These are phyloP conservation scores for Hydrozoanthus tunicans DNA, from an alignment of 64 coral and sea anemone species.

Conservation along the genomic window DNA sequence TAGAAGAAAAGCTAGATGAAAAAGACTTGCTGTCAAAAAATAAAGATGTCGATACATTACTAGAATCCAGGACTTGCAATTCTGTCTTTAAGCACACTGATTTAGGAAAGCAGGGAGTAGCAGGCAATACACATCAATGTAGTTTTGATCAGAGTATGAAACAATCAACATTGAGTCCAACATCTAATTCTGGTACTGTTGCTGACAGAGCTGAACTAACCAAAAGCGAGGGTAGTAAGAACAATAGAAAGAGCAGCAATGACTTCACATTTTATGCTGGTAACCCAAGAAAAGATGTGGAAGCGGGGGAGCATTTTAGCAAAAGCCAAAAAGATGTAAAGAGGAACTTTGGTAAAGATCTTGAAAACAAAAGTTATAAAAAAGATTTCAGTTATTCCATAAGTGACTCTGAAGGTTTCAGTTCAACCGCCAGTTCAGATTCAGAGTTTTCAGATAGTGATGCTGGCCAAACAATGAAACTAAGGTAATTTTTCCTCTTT, in stretches of 20 bases:
- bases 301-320: too few relatives aligned
- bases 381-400: not conserved
- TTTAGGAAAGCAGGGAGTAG: not conserved
- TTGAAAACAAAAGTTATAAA: not conserved
- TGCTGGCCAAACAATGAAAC: slow-evolving; percentile 12
- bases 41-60: not conserved
- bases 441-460: slow-evolving; percentile 57
- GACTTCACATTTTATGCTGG: not conserved
- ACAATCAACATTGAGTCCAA: not conserved
- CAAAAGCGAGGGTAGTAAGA: not conserved
- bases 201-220: not conserved
- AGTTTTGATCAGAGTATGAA: not conserved
- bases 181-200: not conserved
- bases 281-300: not conserved
- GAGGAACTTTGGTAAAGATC: not conserved
- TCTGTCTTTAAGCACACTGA: not conserved
- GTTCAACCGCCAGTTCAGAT: slow-evolving; percentile 45
- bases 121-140: not conserved
- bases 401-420: slow-evolving; percentile 43
- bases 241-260: not conserved
- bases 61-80: not conserved
- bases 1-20: not conserved
- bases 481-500: slow-evolving; percentile 3
- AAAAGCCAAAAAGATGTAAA: not conserved
- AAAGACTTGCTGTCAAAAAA: not conserved